Conservation (phyloP, 2,888 invertebrate genomes). For the Erebia palarica region DNA sequence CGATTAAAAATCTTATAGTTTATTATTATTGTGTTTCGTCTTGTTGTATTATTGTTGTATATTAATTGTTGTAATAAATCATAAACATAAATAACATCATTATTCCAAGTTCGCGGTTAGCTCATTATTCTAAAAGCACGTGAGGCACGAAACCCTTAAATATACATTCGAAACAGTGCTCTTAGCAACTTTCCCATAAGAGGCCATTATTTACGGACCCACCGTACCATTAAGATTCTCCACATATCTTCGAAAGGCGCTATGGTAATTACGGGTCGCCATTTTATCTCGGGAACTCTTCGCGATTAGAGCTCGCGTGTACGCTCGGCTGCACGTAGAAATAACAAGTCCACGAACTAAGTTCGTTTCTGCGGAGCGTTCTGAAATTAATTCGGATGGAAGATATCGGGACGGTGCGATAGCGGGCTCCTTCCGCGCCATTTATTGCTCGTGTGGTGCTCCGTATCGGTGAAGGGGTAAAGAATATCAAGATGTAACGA, state of each 20-base stretch:
- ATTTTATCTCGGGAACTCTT: conserved; percentile 78
- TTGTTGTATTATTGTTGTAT: no score
- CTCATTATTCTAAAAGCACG: conserved; percentile 80
- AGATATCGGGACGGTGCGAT: conserved; percentile 79
- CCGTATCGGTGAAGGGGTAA: conserved; percentile 80
- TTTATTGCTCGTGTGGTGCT: conserved; percentile 81
- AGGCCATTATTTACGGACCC: conserved; percentile 81
- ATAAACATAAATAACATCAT: conserved; percentile 23
- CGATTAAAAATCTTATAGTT: neutral
- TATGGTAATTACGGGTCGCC: conserved; percentile 82
- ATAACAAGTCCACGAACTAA: conserved; percentile 80
- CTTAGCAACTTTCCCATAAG: conserved; percentile 81
- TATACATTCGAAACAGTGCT: conserved; percentile 81
- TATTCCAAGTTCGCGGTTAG: conserved; percentile 60
- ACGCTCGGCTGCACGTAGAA: conserved; percentile 70
- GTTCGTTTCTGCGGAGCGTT: conserved; percentile 75
- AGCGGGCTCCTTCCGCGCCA: conserved; percentile 80
- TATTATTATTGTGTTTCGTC: neutral
- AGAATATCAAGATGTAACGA: conserved; percentile 82
- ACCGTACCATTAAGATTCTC: conserved; percentile 82
- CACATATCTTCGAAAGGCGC: conserved; percentile 81
- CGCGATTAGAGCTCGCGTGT: conserved; percentile 73
- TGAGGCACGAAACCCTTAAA: conserved; percentile 77
- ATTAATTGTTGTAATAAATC: conserved; percentile 20
- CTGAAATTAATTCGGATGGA: conserved; percentile 82